phyloP scores from a whole-genome alignment of 2,888 invertebrate genomes.

The Coelopa pilipes region DNA sequence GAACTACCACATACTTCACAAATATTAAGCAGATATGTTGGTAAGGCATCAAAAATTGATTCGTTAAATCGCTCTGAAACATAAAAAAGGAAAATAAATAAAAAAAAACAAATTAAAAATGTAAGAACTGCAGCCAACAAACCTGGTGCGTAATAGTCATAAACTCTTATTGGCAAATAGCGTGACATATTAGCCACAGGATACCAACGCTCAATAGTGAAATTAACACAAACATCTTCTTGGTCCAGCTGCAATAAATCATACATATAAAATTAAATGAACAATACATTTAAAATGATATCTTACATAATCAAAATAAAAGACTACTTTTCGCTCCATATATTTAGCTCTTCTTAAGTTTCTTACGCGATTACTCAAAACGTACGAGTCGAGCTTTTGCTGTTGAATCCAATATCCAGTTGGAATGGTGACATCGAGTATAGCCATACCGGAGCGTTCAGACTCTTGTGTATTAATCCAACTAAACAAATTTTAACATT shows the following conservation, averaged over 20 bases:
- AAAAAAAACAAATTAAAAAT: slow-evolving; percentile 1
- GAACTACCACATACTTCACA: slow-evolving; percentile 95
- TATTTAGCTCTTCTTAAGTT: slow-evolving; percentile 88
- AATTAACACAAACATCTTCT: slow-evolving; percentile 88
- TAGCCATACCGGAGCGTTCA: slow-evolving; percentile 86
- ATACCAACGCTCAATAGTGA: slow-evolving; percentile 93
- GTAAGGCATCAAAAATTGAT: slow-evolving; percentile 87
- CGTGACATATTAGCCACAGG: slow-evolving; percentile 97
- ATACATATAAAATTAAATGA: background rate
- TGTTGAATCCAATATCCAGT: slow-evolving; percentile 93
- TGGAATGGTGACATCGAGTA: slow-evolving; percentile 86
- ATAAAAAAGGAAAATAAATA: slow-evolving; percentile 14
- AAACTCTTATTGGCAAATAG: slow-evolving; percentile 88
- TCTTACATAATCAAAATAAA: slow-evolving; percentile 94
- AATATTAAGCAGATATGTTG: slow-evolving; percentile 87
- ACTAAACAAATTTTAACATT: slow-evolving; percentile 65
- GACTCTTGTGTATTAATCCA: slow-evolving; percentile 85
- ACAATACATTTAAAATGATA: background rate
- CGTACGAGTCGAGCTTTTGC: slow-evolving; percentile 87
- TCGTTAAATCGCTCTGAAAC: slow-evolving; percentile 88
- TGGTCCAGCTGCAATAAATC: slow-evolving; percentile 75
- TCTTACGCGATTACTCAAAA: slow-evolving; percentile 79
- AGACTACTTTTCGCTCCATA: slow-evolving; percentile 82
- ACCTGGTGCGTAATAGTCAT: slow-evolving; percentile 98
- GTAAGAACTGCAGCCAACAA: slow-evolving; percentile 50